Base-by-base conservation (phyloP, 2,797 vertebrate genomes). In the Rhynchotus rufescens region DNA sequence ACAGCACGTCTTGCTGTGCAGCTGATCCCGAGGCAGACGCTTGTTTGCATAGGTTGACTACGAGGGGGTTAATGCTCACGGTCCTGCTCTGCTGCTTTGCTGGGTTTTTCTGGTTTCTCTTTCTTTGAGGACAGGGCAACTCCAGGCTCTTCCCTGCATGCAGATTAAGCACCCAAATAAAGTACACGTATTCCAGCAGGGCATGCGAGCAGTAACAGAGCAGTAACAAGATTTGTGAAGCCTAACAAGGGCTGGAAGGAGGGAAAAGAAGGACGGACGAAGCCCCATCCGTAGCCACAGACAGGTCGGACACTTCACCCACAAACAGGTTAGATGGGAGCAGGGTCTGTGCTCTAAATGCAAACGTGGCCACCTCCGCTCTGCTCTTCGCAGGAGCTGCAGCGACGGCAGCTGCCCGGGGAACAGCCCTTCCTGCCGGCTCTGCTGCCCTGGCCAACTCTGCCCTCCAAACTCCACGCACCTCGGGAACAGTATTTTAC, bases 361-460 rank as follows among this genome's bases (percentile, higher is more conserved):
- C 6, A 61, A 65, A 74, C 22, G 32, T 32, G 25, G 1, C 13
- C 47, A 23, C 6, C 36, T 21, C 15, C 52, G 44, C 75, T 65
- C 65, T 66, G 71, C 5, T 57, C 73, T 1, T 15, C 32, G 59
- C 76, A 68, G 42, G 14, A 90, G 40, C 3, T 68, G 20, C 49
- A 69, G 74, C 60, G 23, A 5, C 34, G 21, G 23, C 3, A 7
- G 2, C 4, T 32, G 6, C 59, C 15, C 30, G 8, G 45, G n/a
- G 0, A 1, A 0, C 34, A 30, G 26, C 8, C 26, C 45, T 56
- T 49, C 60, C 38, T 77, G 10, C 1, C 67, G 36, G n/a, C 7
- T 65, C 47, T 3, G 36, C 36, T 36, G 36, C 36, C 34, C 42
- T 45, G 20, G 17, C 22, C 4, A 2, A 13, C 16, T 5, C 34